Base-by-base conservation (phyloP, 2,113 vertebrate species). In the Tenrec ecaudatus region DNA sequence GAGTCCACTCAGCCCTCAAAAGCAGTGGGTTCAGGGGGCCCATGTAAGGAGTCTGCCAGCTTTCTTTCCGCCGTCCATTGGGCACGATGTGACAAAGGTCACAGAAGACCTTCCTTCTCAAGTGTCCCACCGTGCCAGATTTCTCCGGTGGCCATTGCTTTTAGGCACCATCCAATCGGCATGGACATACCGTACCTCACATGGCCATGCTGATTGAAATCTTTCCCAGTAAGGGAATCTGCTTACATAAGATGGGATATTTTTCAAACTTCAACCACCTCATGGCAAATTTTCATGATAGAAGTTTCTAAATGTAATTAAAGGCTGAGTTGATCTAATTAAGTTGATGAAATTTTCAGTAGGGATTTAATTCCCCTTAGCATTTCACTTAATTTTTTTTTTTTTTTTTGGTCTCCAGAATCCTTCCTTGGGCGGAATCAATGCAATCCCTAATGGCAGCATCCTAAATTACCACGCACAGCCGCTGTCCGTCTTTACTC, bases 251-350 rank as follows among this genome's bases (percentile, higher is more conserved):
- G 4, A 47, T 0, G 64, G 16, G 23, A 8, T 75, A 25, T 64
- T 83, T 93, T 83, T 58, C 86, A 81, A 79, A 89, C 81, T 68
- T 84, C 53, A 53, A 62, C 68, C 83, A 79, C 80, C 31, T 62
- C 12, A 68, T 9, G 82, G 47, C 80, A 76, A n/a, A 95, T 89
- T 88, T 93, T 90, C 89, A 94, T 40, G 73, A 38, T 27, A 85
- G 47, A 90, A 95, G 82, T 9, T 89, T 90, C 88, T 57, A 96
- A 60, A 82, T 88, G 25, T 71, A 95, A 95, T 97, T 93, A 96
- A 96, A 96, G 38, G 20, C 57, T 82, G 89, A 60, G 83, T 8
- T 88, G 86, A 95, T 95, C 82, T 96, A 97, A 96, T 95, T 95
- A 96, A 94, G 62, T 80, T 90, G 86, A 77, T 82, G 27, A 86